Conservation (phyloP, 1,140 invertebrate species). For the Heliconius hermathena region DNA sequence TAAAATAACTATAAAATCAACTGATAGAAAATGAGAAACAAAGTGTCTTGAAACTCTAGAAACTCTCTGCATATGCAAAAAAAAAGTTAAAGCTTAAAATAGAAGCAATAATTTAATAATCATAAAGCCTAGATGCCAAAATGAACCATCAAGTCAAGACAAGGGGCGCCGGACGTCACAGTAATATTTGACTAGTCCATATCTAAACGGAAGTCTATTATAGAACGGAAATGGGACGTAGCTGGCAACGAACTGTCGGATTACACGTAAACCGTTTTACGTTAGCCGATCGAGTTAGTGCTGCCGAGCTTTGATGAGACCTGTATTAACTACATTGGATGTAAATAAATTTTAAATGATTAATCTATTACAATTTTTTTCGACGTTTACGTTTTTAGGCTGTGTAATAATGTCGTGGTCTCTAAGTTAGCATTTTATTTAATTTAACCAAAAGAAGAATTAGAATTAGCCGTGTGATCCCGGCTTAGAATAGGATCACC, state of each 20-base stretch:
- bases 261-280: conserved; percentile 39
- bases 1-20: too few species aligned
- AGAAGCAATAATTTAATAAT: not conserved
- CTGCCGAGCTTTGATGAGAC: not conserved
- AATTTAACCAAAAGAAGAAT: too few species aligned
- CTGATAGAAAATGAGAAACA: too few species aligned
- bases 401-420: not conserved
- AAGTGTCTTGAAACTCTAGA: too few species aligned
- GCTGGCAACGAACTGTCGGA: conserved; percentile 33
- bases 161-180: not conserved
- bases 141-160: conserved; percentile 3
- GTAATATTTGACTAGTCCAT: conserved; percentile 26
- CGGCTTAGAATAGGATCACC: too few species aligned
- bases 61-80: too few species aligned
- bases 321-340: not conserved
- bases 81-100: not conserved
- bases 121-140: not conserved
- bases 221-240: conserved; percentile 36
- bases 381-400: too few species aligned
- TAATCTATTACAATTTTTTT: not conserved
- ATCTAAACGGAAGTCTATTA: conserved; percentile 39
- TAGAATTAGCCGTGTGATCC: too few species aligned
- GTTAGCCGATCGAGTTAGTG: conserved; percentile 38
- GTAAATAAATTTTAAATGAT: conserved; percentile 12
- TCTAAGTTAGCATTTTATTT: not conserved